Evolutionary conservation across 2,888 invertebrate species (phyloP).

Genomic region (Agrilus biguttatus): DNA sequence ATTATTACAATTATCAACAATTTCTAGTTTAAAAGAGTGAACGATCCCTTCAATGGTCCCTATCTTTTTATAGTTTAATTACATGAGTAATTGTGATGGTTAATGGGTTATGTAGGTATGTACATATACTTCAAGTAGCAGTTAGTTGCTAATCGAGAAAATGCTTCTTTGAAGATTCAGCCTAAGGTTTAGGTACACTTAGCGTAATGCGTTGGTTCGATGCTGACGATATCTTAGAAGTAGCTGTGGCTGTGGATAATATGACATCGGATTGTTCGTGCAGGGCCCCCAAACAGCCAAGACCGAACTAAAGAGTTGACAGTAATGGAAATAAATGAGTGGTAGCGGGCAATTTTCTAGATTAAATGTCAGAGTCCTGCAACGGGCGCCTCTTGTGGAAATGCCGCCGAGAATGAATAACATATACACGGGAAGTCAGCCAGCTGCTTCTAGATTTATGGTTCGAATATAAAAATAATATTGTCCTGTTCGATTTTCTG

Average conservation of each 20-base stretch:
- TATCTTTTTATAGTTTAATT: too few species aligned
- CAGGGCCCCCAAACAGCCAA: constrained; percentile 14
- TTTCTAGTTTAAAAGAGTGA: too few species aligned
- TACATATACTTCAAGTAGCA: too few species aligned
- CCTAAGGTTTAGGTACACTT: not conserved
- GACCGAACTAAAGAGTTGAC: constrained; percentile 37
- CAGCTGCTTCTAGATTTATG: constrained; percentile 33
- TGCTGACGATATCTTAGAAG: constrained; percentile 10
- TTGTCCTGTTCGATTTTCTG: constrained; percentile 28
- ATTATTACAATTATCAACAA: too few species aligned
- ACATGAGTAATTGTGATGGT: too few species aligned
- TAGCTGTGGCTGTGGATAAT: constrained; percentile 25
- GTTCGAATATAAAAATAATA: constrained; percentile 33
- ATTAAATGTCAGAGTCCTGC: constrained; percentile 43
- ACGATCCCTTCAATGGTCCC: too few species aligned
- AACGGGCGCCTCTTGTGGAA: constrained; percentile 19
- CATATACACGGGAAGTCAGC: constrained; percentile 29
- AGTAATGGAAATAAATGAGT: constrained; percentile 48
- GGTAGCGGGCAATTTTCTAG: constrained; percentile 47
- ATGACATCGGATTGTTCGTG: constrained; percentile 30
- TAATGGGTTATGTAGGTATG: too few species aligned
- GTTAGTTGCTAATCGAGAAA: too few species aligned
- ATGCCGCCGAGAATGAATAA: constrained; percentile 27
- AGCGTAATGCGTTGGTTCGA: not conserved
- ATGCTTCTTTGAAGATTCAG: not conserved